Percentiles rank a stretch among this genome's conserved stretches.
Conservation (phyloP, 2,888 invertebrate species). For the Tortrix viridana region DNA sequence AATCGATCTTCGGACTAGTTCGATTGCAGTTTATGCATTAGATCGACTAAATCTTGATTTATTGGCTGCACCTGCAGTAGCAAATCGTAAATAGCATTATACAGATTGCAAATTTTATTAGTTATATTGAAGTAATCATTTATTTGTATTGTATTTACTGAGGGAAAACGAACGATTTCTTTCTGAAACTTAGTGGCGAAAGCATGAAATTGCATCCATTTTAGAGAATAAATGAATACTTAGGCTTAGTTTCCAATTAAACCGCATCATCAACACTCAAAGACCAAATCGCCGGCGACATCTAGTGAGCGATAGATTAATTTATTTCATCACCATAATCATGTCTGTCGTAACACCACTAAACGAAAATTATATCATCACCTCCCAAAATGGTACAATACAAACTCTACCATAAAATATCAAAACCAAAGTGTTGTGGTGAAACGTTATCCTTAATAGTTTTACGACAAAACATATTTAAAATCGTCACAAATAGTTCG, state of each 20-base stretch:
- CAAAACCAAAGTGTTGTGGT: slow-evolving; percentile 3
- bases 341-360: no score
- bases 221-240: no score
- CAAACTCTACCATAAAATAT: background rate
- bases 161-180: no score
- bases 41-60: slow-evolving; percentile 30
- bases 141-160: background rate
- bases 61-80: slow-evolving; percentile 30
- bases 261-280: no score
- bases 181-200: no score
- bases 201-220: no score
- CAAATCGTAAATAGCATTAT: slow-evolving; percentile 30
- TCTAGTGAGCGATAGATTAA: no score
- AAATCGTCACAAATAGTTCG: slow-evolving; percentile 71
- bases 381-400: slow-evolving; percentile 2
- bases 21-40: slow-evolving; percentile 24
- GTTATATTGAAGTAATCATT: background rate
- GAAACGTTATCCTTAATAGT: slow-evolving; percentile 57
- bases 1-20: slow-evolving; percentile 29
- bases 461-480: slow-evolving; percentile 67
- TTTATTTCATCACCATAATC: no score
- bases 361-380: no score
- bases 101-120: background rate
- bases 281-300: no score
- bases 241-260: no score